Evolutionary conservation across 2,797 vertebrate genomes (phyloP).

Genomic region (Phrynocephalus forsythii): DNA sequence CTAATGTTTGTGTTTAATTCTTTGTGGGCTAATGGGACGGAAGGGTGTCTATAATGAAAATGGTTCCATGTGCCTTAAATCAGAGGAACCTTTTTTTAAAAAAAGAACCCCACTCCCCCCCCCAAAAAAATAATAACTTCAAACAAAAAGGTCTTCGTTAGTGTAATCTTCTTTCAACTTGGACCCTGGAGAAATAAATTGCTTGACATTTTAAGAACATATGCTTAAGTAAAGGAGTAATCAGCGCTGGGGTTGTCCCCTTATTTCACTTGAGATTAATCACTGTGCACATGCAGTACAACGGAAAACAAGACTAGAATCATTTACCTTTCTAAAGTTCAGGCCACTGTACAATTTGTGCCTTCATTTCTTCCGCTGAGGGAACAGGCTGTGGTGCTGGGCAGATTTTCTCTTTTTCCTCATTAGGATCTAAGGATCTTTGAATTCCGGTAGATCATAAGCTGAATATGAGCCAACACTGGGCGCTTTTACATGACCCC

Average conservation of each 20-base stretch:
- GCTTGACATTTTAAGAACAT: slow-evolving; percentile 42
- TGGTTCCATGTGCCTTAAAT: not conserved
- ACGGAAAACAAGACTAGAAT: slow-evolving; percentile 48
- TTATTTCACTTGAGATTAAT: slow-evolving; percentile 51
- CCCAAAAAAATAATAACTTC: not conserved
- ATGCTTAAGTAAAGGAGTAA: slow-evolving; percentile 46
- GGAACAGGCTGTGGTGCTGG: slow-evolving; percentile 54
- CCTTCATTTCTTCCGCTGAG: slow-evolving; percentile 63
- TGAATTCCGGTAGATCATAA: no score
- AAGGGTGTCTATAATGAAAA: not conserved
- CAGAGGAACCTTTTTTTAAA: not conserved
- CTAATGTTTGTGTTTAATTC: not conserved
- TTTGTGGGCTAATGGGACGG: not conserved
- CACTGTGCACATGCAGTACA: slow-evolving; percentile 6
- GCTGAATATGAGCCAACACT: no score
- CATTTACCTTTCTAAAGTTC: slow-evolving; percentile 44
- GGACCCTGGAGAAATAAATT: slow-evolving; percentile 42
- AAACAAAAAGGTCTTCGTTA: slow-evolving; percentile 27
- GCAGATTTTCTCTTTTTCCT: not conserved
- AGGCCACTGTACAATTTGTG: slow-evolving; percentile 33
- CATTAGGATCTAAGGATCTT: not conserved
- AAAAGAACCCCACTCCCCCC: not conserved
- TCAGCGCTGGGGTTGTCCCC: not conserved
- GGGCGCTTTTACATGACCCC: no score
- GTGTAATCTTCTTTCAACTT: slow-evolving; percentile 46